phyloP scores from a whole-genome alignment of 2,797 vertebrate species.

The Ciconia nigra region DNA sequence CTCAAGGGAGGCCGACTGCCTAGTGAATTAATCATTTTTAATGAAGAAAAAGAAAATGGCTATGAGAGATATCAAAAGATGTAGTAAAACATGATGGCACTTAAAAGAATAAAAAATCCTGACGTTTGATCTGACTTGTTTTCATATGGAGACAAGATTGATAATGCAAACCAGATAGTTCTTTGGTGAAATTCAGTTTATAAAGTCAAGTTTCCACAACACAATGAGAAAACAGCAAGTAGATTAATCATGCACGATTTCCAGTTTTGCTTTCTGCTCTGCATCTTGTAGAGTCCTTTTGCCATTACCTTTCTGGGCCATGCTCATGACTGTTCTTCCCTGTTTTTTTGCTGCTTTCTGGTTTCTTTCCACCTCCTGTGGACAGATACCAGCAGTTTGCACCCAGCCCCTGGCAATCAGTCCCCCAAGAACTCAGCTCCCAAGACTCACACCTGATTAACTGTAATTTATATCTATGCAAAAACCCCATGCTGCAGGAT shows the following conservation, averaged over 20 bases:
- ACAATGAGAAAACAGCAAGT: background rate
- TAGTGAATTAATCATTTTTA: background rate
- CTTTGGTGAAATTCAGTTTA: background rate
- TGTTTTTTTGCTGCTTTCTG: background rate
- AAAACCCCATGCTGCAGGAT: background rate
- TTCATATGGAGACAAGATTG: background rate
- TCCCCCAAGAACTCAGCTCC: background rate
- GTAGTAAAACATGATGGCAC: background rate
- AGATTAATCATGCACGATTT: background rate
- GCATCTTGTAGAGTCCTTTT: background rate
- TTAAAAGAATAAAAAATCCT: background rate
- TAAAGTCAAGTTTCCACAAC: background rate
- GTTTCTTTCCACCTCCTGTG: background rate
- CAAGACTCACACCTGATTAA: background rate
- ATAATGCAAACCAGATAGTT: constrained; percentile 16
- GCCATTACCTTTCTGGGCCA: background rate
- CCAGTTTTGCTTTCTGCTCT: background rate
- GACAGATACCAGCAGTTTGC: background rate
- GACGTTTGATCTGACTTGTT: background rate
- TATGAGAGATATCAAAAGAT: background rate
- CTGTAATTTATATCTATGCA: background rate
- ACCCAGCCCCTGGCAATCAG: background rate
- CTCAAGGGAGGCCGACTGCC: background rate
- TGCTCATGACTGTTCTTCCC: background rate
- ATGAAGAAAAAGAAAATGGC: background rate